Evolutionary conservation across 2,113 vertebrate genomes (phyloP), one percentile per base, ranked within the genome.

Genomic region (Microtus montanus): DNA sequence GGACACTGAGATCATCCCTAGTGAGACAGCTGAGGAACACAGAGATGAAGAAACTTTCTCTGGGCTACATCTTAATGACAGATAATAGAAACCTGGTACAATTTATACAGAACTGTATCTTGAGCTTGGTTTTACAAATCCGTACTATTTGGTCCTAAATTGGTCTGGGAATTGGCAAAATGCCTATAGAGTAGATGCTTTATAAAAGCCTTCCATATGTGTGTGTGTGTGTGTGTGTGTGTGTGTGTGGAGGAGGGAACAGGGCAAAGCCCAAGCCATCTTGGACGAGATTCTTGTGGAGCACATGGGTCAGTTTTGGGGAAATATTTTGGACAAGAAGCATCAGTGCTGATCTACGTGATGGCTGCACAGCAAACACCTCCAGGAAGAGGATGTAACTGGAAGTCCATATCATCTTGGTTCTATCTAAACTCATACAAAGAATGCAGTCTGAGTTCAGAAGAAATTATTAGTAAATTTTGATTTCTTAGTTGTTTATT

Each of bases 401-500:
- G 30, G 33, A 44, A 22, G 15, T 41, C 70, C 64, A 20, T 58
- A 44, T 12, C 24, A 5, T 68, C 7, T 15, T 80, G 64, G 54
- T 87, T 61, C 26, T 74, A 68, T 14, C 19, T 84, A 63, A 14
- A 66, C 14, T 88, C 77, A 68, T 61, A 71, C 49, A 71, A 84
- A 93, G 54, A 75, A 33, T 70, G 86, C 0, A 64, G 35, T 26
- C 61, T 22, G 54, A 90, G 95, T 47, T 5, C 22, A 52, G 85
- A 88, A 83, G 19, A 73, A 71, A 89, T 73, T 41, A 64, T 73
- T 66, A 63, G 26, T 20, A 19, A 82, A n/a, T 73, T 92, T 90
- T 77, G 11, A 61, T 77, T 86, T 93, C 52, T 95, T 47, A 87
- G 4, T 86, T 85, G 24, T 68, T 92, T 66, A 64, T 91, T 95